Base-by-base conservation (phyloP, 2,888 invertebrate genomes). In the Ochropleura leucogaster region DNA sequence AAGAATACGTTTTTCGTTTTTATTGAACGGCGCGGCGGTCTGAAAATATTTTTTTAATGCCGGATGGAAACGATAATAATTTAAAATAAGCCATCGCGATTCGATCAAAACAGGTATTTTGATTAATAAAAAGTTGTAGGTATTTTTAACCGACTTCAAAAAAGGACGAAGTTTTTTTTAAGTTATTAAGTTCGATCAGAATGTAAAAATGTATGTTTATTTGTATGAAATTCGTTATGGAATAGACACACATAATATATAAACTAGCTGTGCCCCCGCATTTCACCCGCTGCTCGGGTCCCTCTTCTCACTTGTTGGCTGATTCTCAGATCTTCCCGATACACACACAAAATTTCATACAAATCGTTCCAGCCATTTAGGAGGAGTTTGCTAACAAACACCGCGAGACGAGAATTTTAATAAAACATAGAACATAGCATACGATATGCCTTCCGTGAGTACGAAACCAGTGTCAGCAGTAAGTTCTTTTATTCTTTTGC, bases 1-100 rank as follows among this genome's bases (percentile, higher is more conserved):
- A n/a, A 20, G 14, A 40, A 44, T 14, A 62, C n/a, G 18, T 7
- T 14, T 46, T 5, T 55, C 18, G 18, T 47, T 59, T 76, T 74
- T 18, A 60, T 30, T 72, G 30, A 76, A 49, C 49, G 18, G 30
- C n/a, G 49, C 49, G 18, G 30, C n/a, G 49, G 14, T 72, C 5
- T 30, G 8, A 47, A 40, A 69, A 16, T 3, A n/a, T 0, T 44
- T 6, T 69, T 69, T 70, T 10, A 16, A 71, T n/a, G 18, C 20
- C 72, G 40, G 5, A 42, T 71, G 40, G 30, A 57, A 3, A 20
- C n/a, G 40, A 47, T 70, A n/a, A 70, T 68, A n/a, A 44, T 46
- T 8, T n/a, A 40, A 69, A 20, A 30, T 30, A 30, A 30, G 16
- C 18, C 10, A 14, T 44, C 4, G 8, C 44, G 44, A 42, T 71